Evolutionary conservation across 2,113 vertebrate species (phyloP).

Genomic region (Leucoraja erinaceus): DNA sequence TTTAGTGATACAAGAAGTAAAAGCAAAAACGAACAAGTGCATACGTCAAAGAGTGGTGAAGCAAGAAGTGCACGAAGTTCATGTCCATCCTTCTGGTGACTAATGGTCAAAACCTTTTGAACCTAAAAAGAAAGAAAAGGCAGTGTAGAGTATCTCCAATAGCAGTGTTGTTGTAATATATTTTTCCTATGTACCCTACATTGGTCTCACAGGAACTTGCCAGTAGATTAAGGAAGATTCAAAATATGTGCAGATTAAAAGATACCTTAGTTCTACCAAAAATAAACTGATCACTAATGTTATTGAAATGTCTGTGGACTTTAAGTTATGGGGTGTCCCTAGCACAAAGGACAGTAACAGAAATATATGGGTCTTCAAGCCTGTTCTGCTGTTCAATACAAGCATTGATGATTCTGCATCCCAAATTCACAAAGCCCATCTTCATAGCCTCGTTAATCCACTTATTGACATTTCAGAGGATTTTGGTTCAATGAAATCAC

Average conservation of each 20-base stretch:
- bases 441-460: not conserved
- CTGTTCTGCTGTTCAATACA: too few species aligned
- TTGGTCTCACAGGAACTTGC: conserved; percentile 24
- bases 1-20: too few species aligned
- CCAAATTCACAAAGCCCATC: too few species aligned
- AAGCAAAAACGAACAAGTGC: not conserved
- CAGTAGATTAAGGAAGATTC: too few species aligned
- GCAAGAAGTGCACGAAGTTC: conserved; percentile 79
- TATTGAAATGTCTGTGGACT: conserved; percentile 5
- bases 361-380: too few species aligned
- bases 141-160: not conserved
- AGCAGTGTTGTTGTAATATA: conserved; percentile 32
- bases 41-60: conserved; percentile 83
- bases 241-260: too few species aligned
- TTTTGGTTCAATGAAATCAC: not conserved
- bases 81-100: conserved; percentile 76
- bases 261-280: not conserved
- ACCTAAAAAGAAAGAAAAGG: conserved; percentile 62
- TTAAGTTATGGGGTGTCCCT: not conserved
- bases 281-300: not conserved
- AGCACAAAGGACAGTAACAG: too few species aligned
- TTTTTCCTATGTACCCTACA: conserved; percentile 37
- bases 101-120: conserved; percentile 74
- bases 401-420: too few species aligned
- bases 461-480: not conserved